These are phyloP conservation scores for Drepanosiphum platanoidis DNA, from an alignment of 2,888 invertebrate species.

Conservation along the genomic window DNA sequence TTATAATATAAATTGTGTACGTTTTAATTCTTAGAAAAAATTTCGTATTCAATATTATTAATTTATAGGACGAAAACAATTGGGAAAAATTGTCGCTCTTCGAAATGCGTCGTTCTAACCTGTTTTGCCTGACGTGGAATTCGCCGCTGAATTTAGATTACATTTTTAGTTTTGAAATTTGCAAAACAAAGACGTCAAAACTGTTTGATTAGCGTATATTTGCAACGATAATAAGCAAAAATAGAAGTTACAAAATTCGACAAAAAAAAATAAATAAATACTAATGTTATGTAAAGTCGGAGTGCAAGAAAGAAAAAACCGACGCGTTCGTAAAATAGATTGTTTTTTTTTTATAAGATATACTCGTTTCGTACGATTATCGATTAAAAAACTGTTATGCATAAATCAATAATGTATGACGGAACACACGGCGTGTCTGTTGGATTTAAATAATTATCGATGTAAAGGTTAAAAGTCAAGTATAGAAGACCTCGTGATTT, in stretches of 20 bases:
- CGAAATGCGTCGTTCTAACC: too few species aligned
- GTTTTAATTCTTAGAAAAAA: too few species aligned
- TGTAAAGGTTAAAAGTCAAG: conserved; percentile 36
- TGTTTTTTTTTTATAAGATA: conserved; percentile 5
- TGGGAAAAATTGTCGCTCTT: too few species aligned
- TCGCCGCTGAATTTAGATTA: too few species aligned
- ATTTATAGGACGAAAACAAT: too few species aligned
- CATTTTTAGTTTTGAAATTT: too few species aligned
- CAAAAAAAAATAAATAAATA: too few species aligned
- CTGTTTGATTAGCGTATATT: background rate
- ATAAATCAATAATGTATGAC: conserved; percentile 23
- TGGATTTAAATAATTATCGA: conserved; percentile 31
- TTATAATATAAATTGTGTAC: too few species aligned
- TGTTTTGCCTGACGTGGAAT: too few species aligned
- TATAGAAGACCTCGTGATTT: background rate
- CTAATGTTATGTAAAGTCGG: background rate
- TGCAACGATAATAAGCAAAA: conserved; percentile 1
- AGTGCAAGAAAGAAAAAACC: conserved; percentile 8
- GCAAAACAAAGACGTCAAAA: background rate
- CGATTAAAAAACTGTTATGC: conserved; percentile 15
- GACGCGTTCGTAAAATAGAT: background rate
- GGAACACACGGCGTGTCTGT: too few species aligned
- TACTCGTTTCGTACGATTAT: background rate
- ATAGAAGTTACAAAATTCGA: background rate
- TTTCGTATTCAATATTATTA: too few species aligned